Evolutionary conservation across 2,113 vertebrate species (phyloP).

Genomic region (Ariopsis seemanni): DNA sequence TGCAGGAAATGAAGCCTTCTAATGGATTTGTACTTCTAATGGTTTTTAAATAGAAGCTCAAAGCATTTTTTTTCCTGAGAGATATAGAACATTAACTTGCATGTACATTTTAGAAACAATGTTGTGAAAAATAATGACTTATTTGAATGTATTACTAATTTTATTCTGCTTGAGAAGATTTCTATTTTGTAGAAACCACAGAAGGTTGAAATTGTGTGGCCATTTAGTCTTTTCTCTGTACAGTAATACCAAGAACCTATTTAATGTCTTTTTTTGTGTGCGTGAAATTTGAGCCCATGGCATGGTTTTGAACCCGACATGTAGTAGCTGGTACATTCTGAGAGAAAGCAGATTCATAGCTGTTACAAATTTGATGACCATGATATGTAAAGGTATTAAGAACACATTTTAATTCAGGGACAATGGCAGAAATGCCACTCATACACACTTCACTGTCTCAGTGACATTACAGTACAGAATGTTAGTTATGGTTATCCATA

Average conservation of each 20-base stretch:
- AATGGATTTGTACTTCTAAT: slow-evolving; percentile 23
- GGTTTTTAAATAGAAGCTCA: slow-evolving; percentile 8
- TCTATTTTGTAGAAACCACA: background rate
- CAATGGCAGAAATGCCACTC: slow-evolving; percentile 17
- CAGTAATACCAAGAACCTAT: background rate
- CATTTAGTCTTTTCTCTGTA: background rate
- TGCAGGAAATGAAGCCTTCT: background rate
- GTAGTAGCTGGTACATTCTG: slow-evolving; percentile 17
- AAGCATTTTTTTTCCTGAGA: background rate
- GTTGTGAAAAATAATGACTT: background rate
- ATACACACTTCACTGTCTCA: slow-evolving; percentile 8
- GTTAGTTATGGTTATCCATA: slow-evolving; percentile 23
- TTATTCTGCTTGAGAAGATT: background rate
- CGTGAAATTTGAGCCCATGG: background rate
- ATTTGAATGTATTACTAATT: background rate
- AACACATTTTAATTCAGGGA: slow-evolving; percentile 20
- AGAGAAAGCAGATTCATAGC: background rate
- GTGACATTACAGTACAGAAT: slow-evolving; percentile 15
- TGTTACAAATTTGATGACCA: background rate
- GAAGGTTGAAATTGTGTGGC: background rate
- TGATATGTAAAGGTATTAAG: background rate
- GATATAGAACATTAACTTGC: slow-evolving; percentile 1
- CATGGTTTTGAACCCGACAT: slow-evolving; percentile 2
- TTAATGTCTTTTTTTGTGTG: background rate
- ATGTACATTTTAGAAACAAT: background rate